Conservation (phyloP, 2,888 invertebrate species). For the Drosophila setosimentum region DNA sequence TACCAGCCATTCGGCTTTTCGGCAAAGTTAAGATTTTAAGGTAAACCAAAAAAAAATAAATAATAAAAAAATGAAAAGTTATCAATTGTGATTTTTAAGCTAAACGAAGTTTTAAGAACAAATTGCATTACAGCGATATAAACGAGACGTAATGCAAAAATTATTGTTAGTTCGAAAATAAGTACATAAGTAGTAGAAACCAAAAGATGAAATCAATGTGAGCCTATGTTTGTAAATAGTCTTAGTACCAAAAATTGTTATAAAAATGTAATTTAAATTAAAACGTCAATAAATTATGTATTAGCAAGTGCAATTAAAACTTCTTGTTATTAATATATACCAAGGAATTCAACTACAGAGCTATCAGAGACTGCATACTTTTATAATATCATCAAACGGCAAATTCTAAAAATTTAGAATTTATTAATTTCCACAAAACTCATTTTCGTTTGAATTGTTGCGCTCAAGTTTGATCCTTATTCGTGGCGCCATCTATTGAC, state of each 20-base stretch:
- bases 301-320: conserved; percentile 68
- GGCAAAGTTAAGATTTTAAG: conserved; percentile 57
- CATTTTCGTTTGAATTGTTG: not conserved
- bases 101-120: conserved; percentile 74
- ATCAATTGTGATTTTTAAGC: conserved; percentile 78
- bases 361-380: not conserved
- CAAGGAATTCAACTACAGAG: not conserved
- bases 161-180: conserved; percentile 64
- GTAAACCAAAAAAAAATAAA: conserved; percentile 47
- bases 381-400: not conserved
- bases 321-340: not conserved
- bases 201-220: conserved; percentile 58
- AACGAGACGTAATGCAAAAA: conserved; percentile 48
- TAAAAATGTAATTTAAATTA: conserved; percentile 74
- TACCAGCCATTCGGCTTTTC: conserved; percentile 35
- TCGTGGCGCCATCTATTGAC: conserved; percentile 1
- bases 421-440: not conserved
- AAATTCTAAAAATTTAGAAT: not conserved
- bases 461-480: too few relatives aligned
- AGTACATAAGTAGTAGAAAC: conserved; percentile 51
- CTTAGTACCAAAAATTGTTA: conserved; percentile 73
- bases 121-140: conserved; percentile 57
- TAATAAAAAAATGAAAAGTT: conserved; percentile 38
- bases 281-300: conserved; percentile 75
- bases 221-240: conserved; percentile 77